These are phyloP conservation scores for Pristiophorus japonicus DNA, from an alignment of 2,113 vertebrate species.

Conservation along the genomic window DNA sequence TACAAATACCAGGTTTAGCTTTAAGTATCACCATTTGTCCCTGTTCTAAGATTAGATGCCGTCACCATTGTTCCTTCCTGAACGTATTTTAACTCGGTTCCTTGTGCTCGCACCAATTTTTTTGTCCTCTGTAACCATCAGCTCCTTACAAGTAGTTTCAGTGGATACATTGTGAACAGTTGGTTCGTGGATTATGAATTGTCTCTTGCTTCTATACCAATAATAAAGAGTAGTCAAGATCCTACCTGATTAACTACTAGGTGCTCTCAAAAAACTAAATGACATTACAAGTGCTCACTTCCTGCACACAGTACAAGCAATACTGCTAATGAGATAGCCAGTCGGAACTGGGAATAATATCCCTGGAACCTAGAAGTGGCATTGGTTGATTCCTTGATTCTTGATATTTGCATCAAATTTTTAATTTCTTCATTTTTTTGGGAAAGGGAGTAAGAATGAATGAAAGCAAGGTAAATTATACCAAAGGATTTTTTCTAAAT, in stretches of 20 bases:
- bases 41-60: not conserved
- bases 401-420: not conserved
- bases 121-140: not conserved
- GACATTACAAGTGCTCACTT: not conserved
- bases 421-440: not conserved
- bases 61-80: not conserved
- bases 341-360: not conserved
- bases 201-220: not conserved
- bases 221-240: not conserved
- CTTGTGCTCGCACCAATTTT: not conserved
- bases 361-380: not conserved
- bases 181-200: not conserved
- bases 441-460: not conserved
- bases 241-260: not conserved
- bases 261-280: not conserved
- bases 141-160: not conserved
- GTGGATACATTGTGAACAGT: not conserved
- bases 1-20: not conserved
- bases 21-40: not conserved
- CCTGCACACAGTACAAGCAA: not conserved
- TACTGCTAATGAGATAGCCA: not conserved
- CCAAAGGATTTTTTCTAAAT: not conserved
- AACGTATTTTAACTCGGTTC: not conserved
- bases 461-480: not conserved
- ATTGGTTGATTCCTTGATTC: constrained; percentile 8